Base-by-base conservation (phyloP, 2,797 vertebrate species). In the Apodemus agrarius region DNA sequence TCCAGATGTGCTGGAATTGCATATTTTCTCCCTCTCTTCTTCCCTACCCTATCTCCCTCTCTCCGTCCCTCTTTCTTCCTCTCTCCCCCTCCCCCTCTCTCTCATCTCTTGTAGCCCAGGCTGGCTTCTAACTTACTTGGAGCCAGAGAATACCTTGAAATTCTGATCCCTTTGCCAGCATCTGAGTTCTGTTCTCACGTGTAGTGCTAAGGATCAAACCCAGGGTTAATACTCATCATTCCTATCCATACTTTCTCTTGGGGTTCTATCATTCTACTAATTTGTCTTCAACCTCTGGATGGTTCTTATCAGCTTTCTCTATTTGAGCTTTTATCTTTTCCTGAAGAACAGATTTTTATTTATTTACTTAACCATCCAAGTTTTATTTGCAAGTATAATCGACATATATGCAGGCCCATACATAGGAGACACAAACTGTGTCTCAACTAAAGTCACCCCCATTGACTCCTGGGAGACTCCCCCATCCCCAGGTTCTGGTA, bases 261-360 rank as follows among this genome's bases (percentile, higher is more conserved):
- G 37, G 65, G 6, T 3, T 79, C 54, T 1, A 3, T 9, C 80
- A 17, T 79, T 34, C 19, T 59, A 9, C 57, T 67, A n/a, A 87
- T 52, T 87, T 85, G 16, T 59, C 89, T 93, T 88, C 16, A 94
- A 21, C 4, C 13, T 93, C 43, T 92, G 16, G 19, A 1, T 74
- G 34, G 40, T 76, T 95, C 5, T 91, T 26, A 69, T n/a, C 80
- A 80, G 29, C 1, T 88, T 96, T 6, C 84, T 96, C 54, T 93
- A n/a, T 52, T 63, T 89, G 84, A 92, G 49, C 52, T 72, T 37
- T 72, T 65, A 10, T 26, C 24, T 63, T 69, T n/a, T n/a, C 13
- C 34, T 72, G 69, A 72, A 72, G 67, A n/a, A 34, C 2, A 9
- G 17, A 37, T 72, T 72, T 37, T 37, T 21, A 37, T 37, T 72